Evolutionary conservation across 2,113 vertebrate species (phyloP), one percentile per base, ranked within the genome.

Genomic region (Acrocephalus arundinaceus): DNA sequence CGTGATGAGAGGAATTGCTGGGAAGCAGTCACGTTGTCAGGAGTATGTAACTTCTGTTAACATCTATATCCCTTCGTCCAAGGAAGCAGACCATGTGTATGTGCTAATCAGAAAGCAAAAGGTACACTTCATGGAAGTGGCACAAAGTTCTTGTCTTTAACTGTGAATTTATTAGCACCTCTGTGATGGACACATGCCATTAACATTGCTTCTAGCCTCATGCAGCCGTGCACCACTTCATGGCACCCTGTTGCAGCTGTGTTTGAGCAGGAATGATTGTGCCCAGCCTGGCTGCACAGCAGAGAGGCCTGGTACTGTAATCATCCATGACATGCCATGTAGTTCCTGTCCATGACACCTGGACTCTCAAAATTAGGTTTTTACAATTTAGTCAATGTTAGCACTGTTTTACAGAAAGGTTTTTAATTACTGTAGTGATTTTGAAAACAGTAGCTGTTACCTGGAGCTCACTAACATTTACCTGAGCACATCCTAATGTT

Each of bases 261-360:
- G 14, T 54, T 49, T 70, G 57, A 62, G 43, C 45, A n/a, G 30
- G 15, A 58, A 6, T 11, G 25, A 25, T 73, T 63, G 46, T 13
- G 11, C 70, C 17, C 45, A 24, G 9, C 17, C 24, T 41, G 31
- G 24, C 19, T 84, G 77, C 5, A 0, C n/a, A 35, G 24, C 0
- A 1, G n/a, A 51, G 45, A 35, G 16, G 14, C 5, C 30, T 3
- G 2, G 33, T 27, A 30, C 39, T 0, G 0, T 58, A 10, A 13
- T 82, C 35, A n/a, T 8, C 33, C 1, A 1, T 65, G 45, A 23
- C 46, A 15, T 7, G 6, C 35, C 49, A 16, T 16, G 8, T 59
- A 21, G 45, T 11, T 86, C 45, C n/a, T 12, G 1, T 51, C 18
- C 21, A 15, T 59, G 54, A 35, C 61, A 6, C 31, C 1, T 49